These are phyloP conservation scores for Mimas tiliae DNA, from an alignment of 2,888 invertebrate species.

Conservation along the genomic window DNA sequence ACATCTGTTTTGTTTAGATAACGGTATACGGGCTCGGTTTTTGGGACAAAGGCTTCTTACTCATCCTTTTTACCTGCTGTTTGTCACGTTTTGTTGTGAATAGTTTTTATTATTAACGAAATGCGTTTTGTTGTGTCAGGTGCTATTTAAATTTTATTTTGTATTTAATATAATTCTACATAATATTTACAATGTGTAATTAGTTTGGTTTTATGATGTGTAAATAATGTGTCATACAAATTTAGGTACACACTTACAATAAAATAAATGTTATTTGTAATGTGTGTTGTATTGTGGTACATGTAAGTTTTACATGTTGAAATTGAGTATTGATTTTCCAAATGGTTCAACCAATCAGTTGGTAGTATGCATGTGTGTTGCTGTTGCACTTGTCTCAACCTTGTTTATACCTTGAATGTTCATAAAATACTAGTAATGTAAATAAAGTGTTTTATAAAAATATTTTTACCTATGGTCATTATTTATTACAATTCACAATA, in stretches of 20 bases:
- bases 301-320: background rate
- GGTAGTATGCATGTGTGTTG: background rate
- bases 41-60: conserved; percentile 75
- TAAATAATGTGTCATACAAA: background rate
- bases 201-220: conserved; percentile 1
- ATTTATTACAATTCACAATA: too few species aligned
- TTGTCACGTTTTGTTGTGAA: conserved; percentile 59
- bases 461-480: too few species aligned
- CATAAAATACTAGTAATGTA: background rate
- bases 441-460: too few species aligned
- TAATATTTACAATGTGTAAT: background rate
- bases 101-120: conserved; percentile 31
- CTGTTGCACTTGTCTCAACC: background rate
- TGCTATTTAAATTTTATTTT: background rate
- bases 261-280: background rate
- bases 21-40: conserved; percentile 77
- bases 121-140: conserved; percentile 20
- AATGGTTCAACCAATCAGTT: background rate
- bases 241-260: background rate
- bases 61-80: conserved; percentile 73
- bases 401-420: background rate
- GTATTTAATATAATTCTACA: background rate
- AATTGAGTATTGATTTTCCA: background rate
- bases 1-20: conserved; percentile 74
- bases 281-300: too few species aligned